phyloP scores from a whole-genome alignment of 2,797 vertebrate species.

The Rachycentron canadum region DNA sequence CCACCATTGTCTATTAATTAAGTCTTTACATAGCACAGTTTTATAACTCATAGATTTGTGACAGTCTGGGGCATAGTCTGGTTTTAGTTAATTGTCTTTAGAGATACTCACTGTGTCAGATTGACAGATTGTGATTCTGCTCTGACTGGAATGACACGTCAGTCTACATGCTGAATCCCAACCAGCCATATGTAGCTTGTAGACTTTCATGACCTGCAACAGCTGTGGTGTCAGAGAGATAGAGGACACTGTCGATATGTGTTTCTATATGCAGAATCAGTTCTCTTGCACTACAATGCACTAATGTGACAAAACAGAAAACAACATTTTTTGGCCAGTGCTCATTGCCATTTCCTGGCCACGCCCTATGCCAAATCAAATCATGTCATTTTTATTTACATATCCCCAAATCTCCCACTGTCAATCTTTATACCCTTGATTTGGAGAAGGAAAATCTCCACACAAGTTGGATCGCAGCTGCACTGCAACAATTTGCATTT shows the following conservation, averaged over 20 bases:
- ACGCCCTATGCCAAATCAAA: neutral
- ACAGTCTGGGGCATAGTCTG: conserved; percentile 2
- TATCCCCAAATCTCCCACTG: neutral
- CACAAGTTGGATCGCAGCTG: neutral
- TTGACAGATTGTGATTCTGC: neutral
- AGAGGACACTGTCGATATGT: neutral
- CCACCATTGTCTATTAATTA: neutral
- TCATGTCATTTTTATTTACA: neutral
- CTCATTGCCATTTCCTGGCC: too few species aligned
- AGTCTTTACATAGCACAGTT: conserved; percentile 1
- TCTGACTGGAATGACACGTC: neutral
- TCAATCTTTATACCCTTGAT: neutral
- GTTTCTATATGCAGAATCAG: neutral
- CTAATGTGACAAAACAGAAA: neutral
- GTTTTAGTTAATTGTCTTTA: neutral
- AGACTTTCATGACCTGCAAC: neutral
- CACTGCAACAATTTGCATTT: conserved; percentile 8
- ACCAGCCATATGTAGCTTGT: neutral
- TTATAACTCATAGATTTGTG: conserved; percentile 10
- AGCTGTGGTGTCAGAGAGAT: neutral
- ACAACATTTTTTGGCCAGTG: too few species aligned
- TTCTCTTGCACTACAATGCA: conserved; percentile 9
- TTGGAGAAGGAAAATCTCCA: neutral
- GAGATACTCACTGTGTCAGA: neutral
- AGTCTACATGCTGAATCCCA: neutral